Percentiles rank a stretch among this genome's conserved stretches.
phyloP scores from a whole-genome alignment of 2,888 invertebrate genomes.

The Plemyria rubiginata region DNA sequence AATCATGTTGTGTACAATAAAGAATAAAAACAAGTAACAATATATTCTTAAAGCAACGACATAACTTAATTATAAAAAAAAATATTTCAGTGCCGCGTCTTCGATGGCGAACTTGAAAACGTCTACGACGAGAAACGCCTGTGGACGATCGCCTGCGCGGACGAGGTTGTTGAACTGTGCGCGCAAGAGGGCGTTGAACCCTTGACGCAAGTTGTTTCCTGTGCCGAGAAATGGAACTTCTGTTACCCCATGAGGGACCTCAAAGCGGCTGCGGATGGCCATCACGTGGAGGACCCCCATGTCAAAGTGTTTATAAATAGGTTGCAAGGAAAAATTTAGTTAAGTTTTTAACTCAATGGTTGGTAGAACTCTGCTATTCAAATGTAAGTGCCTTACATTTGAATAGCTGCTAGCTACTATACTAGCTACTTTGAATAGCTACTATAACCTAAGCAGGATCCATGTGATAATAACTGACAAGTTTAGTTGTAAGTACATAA shows the following conservation, averaged over 20 bases:
- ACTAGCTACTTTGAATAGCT: no score
- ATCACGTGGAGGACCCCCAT: background rate
- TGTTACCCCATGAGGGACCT: background rate
- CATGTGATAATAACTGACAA: no score
- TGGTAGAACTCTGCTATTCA: no score
- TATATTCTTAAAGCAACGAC: no score
- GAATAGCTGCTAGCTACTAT: no score
- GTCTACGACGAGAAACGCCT: slow-evolving; percentile 82
- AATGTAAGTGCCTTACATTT: no score
- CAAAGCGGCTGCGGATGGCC: background rate
- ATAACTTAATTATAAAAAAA: background rate
- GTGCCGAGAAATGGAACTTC: background rate
- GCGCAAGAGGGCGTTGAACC: slow-evolving; percentile 12
- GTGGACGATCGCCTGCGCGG: slow-evolving; percentile 64
- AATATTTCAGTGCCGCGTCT: slow-evolving; percentile 62
- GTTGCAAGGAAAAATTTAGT: slow-evolving; percentile 8
- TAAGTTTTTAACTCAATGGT: no score
- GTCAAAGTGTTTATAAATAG: background rate
- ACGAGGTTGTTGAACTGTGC: slow-evolving; percentile 42
- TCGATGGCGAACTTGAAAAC: slow-evolving; percentile 88
- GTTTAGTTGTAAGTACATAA: no score
- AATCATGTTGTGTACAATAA: no score
- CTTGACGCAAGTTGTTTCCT: slow-evolving; percentile 5
- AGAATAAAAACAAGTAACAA: no score
- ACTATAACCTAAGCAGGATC: no score